These are phyloP conservation scores for Pararge aegeria DNA, from an alignment of 1,140 invertebrate genomes.

Conservation along the genomic window DNA sequence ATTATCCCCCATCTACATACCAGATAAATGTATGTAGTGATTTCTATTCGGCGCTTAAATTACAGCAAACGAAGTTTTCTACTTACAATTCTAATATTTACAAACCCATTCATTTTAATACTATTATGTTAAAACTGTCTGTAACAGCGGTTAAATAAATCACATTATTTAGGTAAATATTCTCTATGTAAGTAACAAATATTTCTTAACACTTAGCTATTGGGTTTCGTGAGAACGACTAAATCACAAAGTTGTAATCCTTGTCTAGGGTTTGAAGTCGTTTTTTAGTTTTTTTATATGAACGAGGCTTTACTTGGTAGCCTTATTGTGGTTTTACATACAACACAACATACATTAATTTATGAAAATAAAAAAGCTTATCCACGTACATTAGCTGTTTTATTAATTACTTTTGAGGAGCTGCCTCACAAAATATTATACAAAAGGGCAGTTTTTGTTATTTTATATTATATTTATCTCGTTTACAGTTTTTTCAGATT, in stretches of 20 bases:
- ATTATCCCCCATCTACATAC: too few relatives aligned
- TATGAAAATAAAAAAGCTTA: not conserved
- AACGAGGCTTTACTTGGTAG: not conserved
- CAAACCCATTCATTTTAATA: conserved; percentile 27
- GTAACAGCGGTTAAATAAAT: conserved; percentile 62
- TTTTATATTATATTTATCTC: too few relatives aligned
- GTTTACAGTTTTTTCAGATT: too few relatives aligned
- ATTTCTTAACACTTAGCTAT: conserved; percentile 47
- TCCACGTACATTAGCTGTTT: not conserved
- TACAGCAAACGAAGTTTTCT: conserved; percentile 32
- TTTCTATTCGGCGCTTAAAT: conserved; percentile 1
- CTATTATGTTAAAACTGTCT: conserved; percentile 42
- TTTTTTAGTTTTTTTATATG: not conserved
- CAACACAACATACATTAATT: not conserved
- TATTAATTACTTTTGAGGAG: too few relatives aligned
- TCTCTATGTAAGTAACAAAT: conserved; percentile 54
- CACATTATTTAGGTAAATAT: conserved; percentile 49
- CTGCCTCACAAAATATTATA: too few relatives aligned
- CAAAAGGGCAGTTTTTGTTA: too few relatives aligned
- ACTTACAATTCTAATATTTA: conserved; percentile 48
- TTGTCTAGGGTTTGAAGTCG: not conserved
- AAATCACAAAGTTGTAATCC: conserved; percentile 33
- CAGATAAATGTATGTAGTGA: too few relatives aligned
- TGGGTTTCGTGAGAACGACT: conserved; percentile 32
- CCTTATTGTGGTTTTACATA: too few relatives aligned